These are phyloP conservation scores for Danio tinwini DNA, from an alignment of 2,797 vertebrate species.

Conservation along the genomic window DNA sequence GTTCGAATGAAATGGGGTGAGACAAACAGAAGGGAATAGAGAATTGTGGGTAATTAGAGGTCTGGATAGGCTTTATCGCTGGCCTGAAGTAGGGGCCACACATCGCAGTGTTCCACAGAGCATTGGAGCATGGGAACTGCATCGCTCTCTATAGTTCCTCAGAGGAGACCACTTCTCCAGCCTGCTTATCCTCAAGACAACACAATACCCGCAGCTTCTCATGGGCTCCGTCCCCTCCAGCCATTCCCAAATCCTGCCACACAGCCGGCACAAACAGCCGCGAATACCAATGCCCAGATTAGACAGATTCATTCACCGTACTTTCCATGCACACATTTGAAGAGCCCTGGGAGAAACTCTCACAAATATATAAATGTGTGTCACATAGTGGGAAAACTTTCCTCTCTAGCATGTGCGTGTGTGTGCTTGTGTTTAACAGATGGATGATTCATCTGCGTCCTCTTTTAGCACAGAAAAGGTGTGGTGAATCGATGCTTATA, in stretches of 20 bases:
- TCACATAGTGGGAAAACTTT: conserved; percentile 49
- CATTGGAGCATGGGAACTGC: conserved; percentile 61
- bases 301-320: conserved; percentile 56
- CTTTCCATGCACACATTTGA: conserved; percentile 54
- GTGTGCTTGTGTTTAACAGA: conserved; percentile 28
- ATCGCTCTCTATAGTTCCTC: conserved; percentile 54
- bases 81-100: conserved; percentile 58
- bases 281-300: conserved; percentile 66
- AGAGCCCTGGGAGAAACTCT: conserved; percentile 56
- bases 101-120: conserved; percentile 43
- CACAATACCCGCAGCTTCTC: conserved; percentile 59
- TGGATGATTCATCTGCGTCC: conserved; percentile 54
- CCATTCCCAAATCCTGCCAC: conserved; percentile 56
- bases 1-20: conserved; percentile 11
- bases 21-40: conserved; percentile 12
- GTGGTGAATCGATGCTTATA: conserved; percentile 28
- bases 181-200: conserved; percentile 49
- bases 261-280: conserved; percentile 53
- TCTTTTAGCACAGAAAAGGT: conserved; percentile 48
- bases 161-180: conserved; percentile 58
- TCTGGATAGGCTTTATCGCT: conserved; percentile 51
- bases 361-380: conserved; percentile 55
- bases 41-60: conserved; percentile 55
- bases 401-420: conserved; percentile 11
- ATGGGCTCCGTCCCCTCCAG: conserved; percentile 47